Conservation (phyloP, 2,113 vertebrate genomes). For the Haliaeetus leucogaster region DNA sequence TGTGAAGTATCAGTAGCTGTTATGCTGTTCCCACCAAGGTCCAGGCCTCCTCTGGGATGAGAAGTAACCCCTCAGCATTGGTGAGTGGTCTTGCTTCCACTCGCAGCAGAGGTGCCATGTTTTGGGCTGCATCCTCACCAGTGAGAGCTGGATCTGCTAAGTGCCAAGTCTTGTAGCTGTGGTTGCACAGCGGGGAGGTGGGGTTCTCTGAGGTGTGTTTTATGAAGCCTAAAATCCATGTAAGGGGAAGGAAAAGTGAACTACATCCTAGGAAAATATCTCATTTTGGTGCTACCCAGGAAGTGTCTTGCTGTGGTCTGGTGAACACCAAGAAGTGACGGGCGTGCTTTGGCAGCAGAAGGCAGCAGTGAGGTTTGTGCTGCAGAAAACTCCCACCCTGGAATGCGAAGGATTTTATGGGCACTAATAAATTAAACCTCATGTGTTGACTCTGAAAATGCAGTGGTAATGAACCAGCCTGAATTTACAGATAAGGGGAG, state of each 20-base stretch:
- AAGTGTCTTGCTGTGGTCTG: neutral
- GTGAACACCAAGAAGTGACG: neutral
- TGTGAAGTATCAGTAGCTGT: neutral
- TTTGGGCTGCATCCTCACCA: neutral
- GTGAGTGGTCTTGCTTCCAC: neutral
- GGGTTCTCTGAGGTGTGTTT: neutral
- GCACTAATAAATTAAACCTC: conserved; percentile 37
- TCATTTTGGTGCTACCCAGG: neutral
- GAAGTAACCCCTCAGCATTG: neutral
- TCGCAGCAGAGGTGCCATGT: fast-evolving
- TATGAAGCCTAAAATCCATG: neutral
- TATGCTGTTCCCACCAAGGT: neutral
- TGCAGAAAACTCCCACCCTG: neutral
- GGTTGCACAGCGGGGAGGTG: neutral
- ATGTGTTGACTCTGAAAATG: neutral
- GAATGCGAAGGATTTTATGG: conserved; percentile 22
- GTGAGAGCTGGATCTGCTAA: neutral
- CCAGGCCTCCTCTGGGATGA: neutral
- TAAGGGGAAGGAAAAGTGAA: neutral
- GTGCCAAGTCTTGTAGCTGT: neutral
- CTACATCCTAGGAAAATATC: neutral
- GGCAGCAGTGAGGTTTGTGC: neutral
- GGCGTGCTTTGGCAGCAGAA: conserved; percentile 17
- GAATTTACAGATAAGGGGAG: neutral
- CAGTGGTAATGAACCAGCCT: neutral